Evolutionary conservation across 2,113 vertebrate genomes (phyloP), one percentile per base, ranked within the genome.

Genomic region (Bungarus multicinctus): DNA sequence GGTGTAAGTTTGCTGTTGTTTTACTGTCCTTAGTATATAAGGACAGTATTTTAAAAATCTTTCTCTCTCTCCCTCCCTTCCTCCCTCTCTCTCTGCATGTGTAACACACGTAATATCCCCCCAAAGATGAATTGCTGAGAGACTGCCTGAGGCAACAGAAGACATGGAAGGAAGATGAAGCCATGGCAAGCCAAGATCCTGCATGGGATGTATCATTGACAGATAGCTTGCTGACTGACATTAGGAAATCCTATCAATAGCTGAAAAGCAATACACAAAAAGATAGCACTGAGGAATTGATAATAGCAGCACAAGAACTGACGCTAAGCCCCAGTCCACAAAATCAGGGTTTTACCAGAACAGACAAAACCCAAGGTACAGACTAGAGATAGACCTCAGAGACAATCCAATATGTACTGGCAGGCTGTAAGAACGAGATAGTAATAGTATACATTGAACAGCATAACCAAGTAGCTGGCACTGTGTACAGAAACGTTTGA

Each of bases 41-140:
- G 50, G 50, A 52, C 50, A 10, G 50, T 12, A 52, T 52, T 87
- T n/a, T 52, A 47, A 58, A 11, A 0, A 47, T 5, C 6, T 23
- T n/a, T 91, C 34, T 57, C 14, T 57, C 55, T 25, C 18, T 53
- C 10, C 1, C 53, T 54, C 14, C n/a, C n/a, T n/a, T 54, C 3
- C 14, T 16, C 16, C 23, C 55, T 8, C 55, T 5, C 20, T 23
- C 58, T 9, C 27, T 60, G 9, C 25, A 25, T 60, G 9, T 60
- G 58, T 11, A 25, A 5, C 12, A 16, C 64, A 69, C 30, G 0
- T 16, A n/a, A 16, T 1, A 0, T 0, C 47, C 47, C 5, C 47
- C 47, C 47, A 34, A 34, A 34, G 30, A 69, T 69, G 30, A 69
- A 69, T 14, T 18, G 30, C 30, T 69, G 64, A 69, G 64, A 69